Conservation (phyloP, 2,797 vertebrate genomes). For the Scarus forsteni region DNA sequence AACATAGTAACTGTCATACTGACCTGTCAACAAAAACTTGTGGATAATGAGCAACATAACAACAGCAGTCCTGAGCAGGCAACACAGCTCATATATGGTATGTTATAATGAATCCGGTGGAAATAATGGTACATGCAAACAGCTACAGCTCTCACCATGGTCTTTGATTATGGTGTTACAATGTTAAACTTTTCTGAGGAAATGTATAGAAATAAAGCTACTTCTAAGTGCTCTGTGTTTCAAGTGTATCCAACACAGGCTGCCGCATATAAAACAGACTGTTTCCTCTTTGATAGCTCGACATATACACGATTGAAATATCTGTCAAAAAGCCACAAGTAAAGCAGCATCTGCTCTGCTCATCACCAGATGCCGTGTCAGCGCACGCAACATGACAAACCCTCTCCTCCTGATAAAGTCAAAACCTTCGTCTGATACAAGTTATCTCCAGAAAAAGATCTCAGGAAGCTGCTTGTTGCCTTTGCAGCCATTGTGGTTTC, state of each 20-base stretch:
- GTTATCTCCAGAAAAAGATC: slow-evolving; percentile 27
- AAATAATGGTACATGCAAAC: not conserved
- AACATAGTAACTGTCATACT: no score
- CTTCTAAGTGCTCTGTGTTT: not conserved
- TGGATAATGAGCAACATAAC: no score
- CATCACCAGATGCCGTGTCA: slow-evolving; percentile 16
- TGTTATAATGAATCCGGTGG: not conserved
- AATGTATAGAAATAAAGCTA: not conserved
- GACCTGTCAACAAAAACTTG: no score
- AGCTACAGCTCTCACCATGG: no score
- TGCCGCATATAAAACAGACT: not conserved
- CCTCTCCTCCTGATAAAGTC: slow-evolving; percentile 37
- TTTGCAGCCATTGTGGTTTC: slow-evolving; percentile 37
- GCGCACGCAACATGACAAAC: slow-evolving; percentile 34
- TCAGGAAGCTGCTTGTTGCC: slow-evolving; percentile 24
- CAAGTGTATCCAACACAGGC: not conserved
- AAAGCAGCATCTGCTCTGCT: slow-evolving; percentile 39
- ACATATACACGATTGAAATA: slow-evolving; percentile 33
- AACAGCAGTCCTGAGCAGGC: no score
- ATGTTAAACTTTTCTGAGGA: not conserved
- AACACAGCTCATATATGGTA: no score
- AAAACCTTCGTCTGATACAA: slow-evolving; percentile 31
- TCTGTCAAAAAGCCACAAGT: slow-evolving; percentile 49
- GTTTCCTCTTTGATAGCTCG: slow-evolving; percentile 33
- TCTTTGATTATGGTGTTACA: not conserved